Conservation (phyloP, 2,113 vertebrate species). For the Bathybates hornii region DNA sequence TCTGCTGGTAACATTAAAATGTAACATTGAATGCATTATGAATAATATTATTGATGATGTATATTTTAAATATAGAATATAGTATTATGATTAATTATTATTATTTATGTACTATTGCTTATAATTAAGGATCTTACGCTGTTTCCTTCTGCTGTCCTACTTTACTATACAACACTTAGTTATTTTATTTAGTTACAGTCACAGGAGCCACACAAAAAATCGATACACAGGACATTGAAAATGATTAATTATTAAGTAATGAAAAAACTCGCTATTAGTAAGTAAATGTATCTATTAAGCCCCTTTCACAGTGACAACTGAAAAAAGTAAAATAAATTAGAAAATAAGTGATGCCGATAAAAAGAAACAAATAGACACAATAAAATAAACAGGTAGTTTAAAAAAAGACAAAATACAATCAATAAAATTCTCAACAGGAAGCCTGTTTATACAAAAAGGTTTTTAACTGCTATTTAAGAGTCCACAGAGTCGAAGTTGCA, state of each 20-base stretch:
- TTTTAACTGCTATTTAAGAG: neutral
- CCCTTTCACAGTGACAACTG: neutral
- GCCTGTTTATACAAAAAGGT: neutral
- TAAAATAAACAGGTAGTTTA: neutral
- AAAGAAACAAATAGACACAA: neutral
- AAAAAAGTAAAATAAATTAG: neutral
- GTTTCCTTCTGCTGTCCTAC: neutral
- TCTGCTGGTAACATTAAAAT: neutral
- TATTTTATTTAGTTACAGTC: neutral
- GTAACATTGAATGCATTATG: neutral
- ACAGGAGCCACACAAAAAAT: neutral
- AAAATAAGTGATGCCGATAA: neutral
- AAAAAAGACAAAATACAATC: neutral
- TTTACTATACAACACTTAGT: neutral
- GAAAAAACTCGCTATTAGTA: neutral
- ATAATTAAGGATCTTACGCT: neutral
- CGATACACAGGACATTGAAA: rapidly evolving
- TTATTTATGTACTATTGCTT: neutral
- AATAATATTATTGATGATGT: neutral
- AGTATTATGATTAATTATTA: neutral
- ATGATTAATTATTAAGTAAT: neutral
- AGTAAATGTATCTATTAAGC: neutral
- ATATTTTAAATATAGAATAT: neutral
- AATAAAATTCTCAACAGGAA: neutral
- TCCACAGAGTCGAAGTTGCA: neutral